A percentile compares a stretch with the other conserved stretches of the same genome.
These are phyloP conservation scores for Coptodon rendalli DNA, from an alignment of 2,113 vertebrate genomes.

Conservation along the genomic window DNA sequence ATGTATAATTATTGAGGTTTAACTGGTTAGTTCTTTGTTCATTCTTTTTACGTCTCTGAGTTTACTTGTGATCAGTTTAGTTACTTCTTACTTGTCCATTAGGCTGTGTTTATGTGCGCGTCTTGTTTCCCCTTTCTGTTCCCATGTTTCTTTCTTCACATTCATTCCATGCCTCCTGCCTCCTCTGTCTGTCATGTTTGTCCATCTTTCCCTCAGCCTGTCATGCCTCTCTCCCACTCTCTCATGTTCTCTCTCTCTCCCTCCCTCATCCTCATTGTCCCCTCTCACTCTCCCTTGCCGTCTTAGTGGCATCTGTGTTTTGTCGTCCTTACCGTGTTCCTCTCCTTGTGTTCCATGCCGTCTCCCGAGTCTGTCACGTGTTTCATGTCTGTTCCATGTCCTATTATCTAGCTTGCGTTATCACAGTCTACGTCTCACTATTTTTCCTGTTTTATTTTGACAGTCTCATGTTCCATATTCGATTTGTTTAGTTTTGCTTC, in stretches of 20 bases:
- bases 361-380: background rate
- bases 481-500: background rate
- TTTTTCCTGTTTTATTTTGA: background rate
- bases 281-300: fast-evolving
- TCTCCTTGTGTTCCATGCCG: background rate
- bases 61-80: background rate
- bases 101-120: background rate
- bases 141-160: background rate
- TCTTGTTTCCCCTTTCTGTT: background rate
- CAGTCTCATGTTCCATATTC: background rate
- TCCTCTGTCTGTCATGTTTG: background rate
- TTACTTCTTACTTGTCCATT: background rate
- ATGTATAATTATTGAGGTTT: background rate
- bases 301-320: background rate
- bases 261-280: background rate
- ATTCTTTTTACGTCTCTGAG: background rate
- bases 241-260: background rate
- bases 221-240: background rate
- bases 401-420: background rate
- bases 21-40: background rate
- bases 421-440: background rate
- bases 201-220: background rate
- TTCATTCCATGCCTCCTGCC: background rate
- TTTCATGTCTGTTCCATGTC: background rate
- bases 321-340: background rate